Evolutionary conservation across 2,888 invertebrate species (phyloP), one percentile per base, ranked within the genome.

Genomic region (Ptychoptera contaminata): DNA sequence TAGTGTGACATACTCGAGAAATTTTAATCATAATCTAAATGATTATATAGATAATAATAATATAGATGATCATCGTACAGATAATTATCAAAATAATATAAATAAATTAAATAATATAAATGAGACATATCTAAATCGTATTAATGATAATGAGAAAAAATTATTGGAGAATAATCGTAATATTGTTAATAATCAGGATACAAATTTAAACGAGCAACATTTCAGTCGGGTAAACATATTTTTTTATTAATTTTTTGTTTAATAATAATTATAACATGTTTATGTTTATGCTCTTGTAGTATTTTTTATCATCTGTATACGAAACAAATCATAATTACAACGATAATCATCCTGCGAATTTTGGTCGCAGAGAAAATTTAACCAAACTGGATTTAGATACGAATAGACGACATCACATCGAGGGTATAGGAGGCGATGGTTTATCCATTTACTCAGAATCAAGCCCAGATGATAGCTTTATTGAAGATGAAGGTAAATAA

Each of bases 401-500:
- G 40, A 50, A 44, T 38, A 35, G 43, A 31, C 23, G 37, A 47
- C 38, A 38, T 43, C 41, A 32, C 43, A 38, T 12, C 16, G 30
- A 30, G 2, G 30, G 39, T 39, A 10, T 12, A 14, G 38, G 38
- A 32, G 32, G 32, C 32, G n/a, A 40, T 16, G 31, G 48, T 45
- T 47, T 49, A 30, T 49, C 49, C 30, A 32, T 45, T 9, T 45
- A 46, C 32, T 48, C 48, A 14, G 49, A 48, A 46, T 48, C 52
- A 15, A 50, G 49, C 40, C 52, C 52, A 42, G 52, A 52, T 46
- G 52, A 52, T 45, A 52, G 50, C 43, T 48, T 50, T 45, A 48
- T 52, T 48, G 52, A 52, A 29, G 52, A 52, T 23, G 35, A 16
- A 8, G 42, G 23, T 23, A 23, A 23, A 23, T 7, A 23, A 23